phyloP scores from a whole-genome alignment of 2,113 vertebrate genomes.

The Ailurus styani region DNA sequence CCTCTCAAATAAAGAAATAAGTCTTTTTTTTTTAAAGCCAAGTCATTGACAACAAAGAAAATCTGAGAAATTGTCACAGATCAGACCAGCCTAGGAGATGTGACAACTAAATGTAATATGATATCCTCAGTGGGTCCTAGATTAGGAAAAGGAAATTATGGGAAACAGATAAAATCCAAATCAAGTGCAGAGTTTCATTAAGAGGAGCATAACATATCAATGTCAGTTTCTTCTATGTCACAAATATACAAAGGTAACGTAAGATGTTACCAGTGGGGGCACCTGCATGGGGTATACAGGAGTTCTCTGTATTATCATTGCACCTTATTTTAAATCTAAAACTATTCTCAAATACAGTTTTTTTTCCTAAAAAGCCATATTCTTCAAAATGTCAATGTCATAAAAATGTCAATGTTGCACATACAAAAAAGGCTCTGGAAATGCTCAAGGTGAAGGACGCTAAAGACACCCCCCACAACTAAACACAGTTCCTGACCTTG shows the following conservation, averaged over 20 bases:
- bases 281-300: background rate
- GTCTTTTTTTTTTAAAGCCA: too few species aligned
- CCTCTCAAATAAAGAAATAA: too few species aligned
- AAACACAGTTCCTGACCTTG: background rate
- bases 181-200: background rate
- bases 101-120: background rate
- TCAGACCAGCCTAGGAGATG: background rate
- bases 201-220: background rate
- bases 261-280: background rate
- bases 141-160: background rate
- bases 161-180: background rate
- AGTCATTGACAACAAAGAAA: background rate
- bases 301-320: background rate
- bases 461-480: background rate
- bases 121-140: background rate
- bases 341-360: background rate
- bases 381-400: background rate
- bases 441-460: background rate
- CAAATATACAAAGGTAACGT: background rate
- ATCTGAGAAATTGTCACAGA: background rate
- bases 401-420: background rate
- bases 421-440: background rate
- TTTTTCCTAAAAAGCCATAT: too few species aligned
- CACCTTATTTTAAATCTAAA: background rate
- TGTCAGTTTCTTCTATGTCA: background rate